A percentile compares a stretch with the other conserved stretches of the same genome.
These are phyloP conservation scores for Cynodonichthys magdalenae DNA, from an alignment of 2,797 vertebrate species.

Conservation along the genomic window DNA sequence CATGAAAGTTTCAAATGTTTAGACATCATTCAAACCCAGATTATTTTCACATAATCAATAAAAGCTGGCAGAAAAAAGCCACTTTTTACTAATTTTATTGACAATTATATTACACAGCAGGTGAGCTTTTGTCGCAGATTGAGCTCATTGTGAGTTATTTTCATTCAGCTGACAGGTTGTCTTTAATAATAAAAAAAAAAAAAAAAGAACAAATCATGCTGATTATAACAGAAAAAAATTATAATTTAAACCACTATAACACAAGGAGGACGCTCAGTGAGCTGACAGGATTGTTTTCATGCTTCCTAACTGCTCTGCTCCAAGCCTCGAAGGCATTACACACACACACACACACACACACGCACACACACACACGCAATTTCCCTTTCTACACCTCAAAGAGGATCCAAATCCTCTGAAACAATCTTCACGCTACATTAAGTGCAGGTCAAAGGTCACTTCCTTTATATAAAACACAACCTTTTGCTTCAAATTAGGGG, in stretches of 20 bases:
- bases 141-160: background rate
- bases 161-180: background rate
- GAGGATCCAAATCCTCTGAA: constrained; percentile 27
- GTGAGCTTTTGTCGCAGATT: constrained; percentile 3
- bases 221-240: background rate
- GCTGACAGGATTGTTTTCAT: constrained; percentile 6
- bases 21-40: too few relatives aligned
- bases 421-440: constrained; percentile 2
- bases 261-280: background rate
- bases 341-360: constrained; percentile 28
- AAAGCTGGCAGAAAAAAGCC: background rate
- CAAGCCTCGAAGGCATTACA: constrained; percentile 20
- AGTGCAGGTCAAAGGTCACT: constrained; percentile 16
- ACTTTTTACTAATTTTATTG: constrained; percentile 32
- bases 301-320: constrained; percentile 25
- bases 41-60: background rate
- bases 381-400: too few relatives aligned
- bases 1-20: too few relatives aligned
- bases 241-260: background rate
- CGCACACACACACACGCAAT: too few relatives aligned
- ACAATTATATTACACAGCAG: background rate
- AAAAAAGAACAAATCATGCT: background rate
- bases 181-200: background rate
- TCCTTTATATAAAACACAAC: constrained; percentile 3
- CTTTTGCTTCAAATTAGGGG: background rate